Evolutionary conservation across 2,113 vertebrate genomes (phyloP), one percentile per base, ranked within the genome.

Genomic region (Corvus moneduloides): DNA sequence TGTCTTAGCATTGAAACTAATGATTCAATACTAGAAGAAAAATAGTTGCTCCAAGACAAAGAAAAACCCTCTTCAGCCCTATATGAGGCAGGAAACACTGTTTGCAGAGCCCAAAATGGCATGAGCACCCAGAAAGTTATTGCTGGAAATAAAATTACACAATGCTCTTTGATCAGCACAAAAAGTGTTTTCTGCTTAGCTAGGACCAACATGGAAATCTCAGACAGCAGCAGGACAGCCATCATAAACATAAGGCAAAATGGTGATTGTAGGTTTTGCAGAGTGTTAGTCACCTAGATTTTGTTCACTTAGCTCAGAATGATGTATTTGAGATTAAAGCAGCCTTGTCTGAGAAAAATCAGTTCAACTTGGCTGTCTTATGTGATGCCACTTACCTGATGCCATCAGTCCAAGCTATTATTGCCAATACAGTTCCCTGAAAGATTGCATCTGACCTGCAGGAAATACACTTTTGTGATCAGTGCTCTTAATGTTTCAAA

Each of bases 271-370:
- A 90, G 49, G 44, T 90, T 91, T 59, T 75, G 35, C 61, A 91
- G 62, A 61, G 22, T 77, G 43, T 58, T 89, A 73, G 41, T 48
- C 23, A 30, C 11, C 49, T 89, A 81, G 54, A 94, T 91, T 85
- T 76, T 61, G 54, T 79, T 51, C 85, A 84, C 7, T 80, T 95
- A 96, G 13, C 49, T 94, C 59, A 72, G 88, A 96, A 95, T 87
- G n/a, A 83, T 84, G 73, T 23, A 89, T 72, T 83, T 93, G 66
- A 81, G 83, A 87, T 32, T 66, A 43, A 96, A 63, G 76, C 71
- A 63, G 6, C 64, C 48, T 86, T 93, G 74, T 24, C 91, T 84
- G 61, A 54, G 56, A 85, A 91, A 97, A 97, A 80, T 41, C 13
- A 77, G 76, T 66, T 49, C 71, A 52, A 22, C 33, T 44, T 62